A percentile compares a stretch with the other conserved stretches of the same genome.
These are phyloP conservation scores for Phoeniculus purpureus DNA, from an alignment of 2,797 vertebrate genomes.

Conservation along the genomic window DNA sequence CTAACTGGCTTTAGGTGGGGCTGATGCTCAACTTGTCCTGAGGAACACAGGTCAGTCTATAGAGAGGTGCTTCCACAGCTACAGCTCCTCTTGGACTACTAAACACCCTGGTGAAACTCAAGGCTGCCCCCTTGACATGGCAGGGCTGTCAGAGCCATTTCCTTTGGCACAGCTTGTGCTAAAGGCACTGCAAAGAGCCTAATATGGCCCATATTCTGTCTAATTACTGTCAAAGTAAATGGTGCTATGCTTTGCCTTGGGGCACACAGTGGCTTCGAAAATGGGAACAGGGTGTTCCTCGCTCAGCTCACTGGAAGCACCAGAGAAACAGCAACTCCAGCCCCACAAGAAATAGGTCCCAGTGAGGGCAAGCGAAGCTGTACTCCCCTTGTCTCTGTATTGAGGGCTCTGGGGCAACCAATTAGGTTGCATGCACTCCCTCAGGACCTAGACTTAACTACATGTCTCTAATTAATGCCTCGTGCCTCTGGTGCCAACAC, in stretches of 20 bases:
- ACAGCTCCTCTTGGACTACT: background rate
- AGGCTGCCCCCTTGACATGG: background rate
- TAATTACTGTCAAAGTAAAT: background rate
- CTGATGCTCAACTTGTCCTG: background rate
- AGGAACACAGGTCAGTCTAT: background rate
- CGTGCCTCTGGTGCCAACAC: background rate
- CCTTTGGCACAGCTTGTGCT: background rate
- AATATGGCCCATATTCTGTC: background rate
- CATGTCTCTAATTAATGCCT: slow-evolving; percentile 25
- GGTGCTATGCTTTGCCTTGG: background rate
- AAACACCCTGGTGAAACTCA: background rate
- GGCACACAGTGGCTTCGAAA: background rate
- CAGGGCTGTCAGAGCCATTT: background rate
- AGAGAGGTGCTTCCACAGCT: background rate
- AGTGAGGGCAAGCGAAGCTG: background rate
- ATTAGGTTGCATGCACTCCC: background rate
- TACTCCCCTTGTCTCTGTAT: background rate
- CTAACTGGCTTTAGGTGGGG: background rate
- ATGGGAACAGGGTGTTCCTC: background rate
- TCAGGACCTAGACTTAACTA: slow-evolving; percentile 8
- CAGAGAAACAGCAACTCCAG: background rate
- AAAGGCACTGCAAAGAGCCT: background rate
- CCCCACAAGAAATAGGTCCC: accelerated
- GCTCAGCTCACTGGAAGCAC: background rate
- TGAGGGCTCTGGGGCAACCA: background rate